Conservation (phyloP, 2,888 invertebrate genomes). For the Glomeris marginata region DNA sequence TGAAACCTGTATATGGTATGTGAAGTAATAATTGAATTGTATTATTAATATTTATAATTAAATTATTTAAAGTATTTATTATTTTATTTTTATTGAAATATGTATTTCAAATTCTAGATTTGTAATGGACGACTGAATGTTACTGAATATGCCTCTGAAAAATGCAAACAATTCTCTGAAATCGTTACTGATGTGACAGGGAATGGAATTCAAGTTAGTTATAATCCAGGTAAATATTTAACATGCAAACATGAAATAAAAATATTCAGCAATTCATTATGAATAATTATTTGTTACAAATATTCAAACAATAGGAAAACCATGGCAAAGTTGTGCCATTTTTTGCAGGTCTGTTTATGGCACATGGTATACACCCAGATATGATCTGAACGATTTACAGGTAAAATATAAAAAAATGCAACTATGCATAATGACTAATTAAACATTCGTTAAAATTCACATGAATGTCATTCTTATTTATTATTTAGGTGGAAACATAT, state of each 20-base stretch:
- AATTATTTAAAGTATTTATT: too few relatives aligned
- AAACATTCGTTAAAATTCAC: too few relatives aligned
- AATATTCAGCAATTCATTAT: too few relatives aligned
- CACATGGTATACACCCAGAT: conserved; percentile 56
- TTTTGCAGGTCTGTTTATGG: conserved; percentile 50
- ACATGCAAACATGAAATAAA: not conserved
- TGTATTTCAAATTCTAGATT: conserved; percentile 29
- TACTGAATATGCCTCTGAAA: conserved; percentile 44
- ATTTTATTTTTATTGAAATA: not conserved
- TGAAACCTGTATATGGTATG: not conserved
- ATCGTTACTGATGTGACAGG: conserved; percentile 45
- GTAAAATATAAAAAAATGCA: conserved; percentile 39
- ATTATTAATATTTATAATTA: not conserved
- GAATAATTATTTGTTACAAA: too few relatives aligned
- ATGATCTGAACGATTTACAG: conserved; percentile 52
- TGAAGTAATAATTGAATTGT: not conserved
- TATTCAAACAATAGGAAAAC: conserved; percentile 35
- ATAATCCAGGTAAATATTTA: conserved; percentile 42
- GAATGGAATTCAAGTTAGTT: conserved; percentile 53
- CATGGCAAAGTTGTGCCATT: conserved; percentile 66
- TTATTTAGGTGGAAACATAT: conserved; percentile 14
- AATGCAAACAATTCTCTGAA: conserved; percentile 47
- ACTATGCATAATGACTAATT: conserved; percentile 34
- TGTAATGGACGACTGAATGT: conserved; percentile 39
- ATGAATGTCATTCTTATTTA: too few relatives aligned